These are phyloP conservation scores for Lamprotornis superbus DNA, from an alignment of 2,113 vertebrate species.

Conservation along the genomic window DNA sequence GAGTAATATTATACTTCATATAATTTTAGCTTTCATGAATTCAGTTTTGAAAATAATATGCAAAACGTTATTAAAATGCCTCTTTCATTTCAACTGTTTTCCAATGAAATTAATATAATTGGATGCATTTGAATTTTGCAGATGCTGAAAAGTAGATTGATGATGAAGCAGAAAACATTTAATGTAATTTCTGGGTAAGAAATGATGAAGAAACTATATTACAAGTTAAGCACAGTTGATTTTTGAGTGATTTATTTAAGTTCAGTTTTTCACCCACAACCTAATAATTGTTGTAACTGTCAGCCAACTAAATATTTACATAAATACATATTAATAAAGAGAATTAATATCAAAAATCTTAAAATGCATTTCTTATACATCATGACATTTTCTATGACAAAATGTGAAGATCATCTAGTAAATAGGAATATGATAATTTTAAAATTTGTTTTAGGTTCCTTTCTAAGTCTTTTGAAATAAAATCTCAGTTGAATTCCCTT, in stretches of 20 bases:
- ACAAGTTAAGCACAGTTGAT: neutral
- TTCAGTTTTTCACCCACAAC: constrained; percentile 11
- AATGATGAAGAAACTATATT: neutral
- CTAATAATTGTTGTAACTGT: neutral
- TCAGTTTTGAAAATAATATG: constrained; percentile 9
- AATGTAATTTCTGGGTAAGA: constrained; percentile 26
- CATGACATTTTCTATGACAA: neutral
- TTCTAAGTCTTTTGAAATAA: neutral
- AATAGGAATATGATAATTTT: neutral
- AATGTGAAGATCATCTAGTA: neutral
- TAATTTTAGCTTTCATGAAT: constrained; percentile 33
- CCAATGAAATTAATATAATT: constrained; percentile 46
- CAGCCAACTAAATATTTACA: neutral
- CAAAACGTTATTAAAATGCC: constrained; percentile 8
- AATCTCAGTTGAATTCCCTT: neutral
- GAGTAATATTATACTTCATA: constrained; percentile 12
- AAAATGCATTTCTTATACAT: neutral
- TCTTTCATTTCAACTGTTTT: constrained; percentile 18
- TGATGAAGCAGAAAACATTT: constrained; percentile 36
- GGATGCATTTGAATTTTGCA: constrained; percentile 23
- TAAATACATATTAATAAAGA: neutral
- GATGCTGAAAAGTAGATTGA: constrained; percentile 10
- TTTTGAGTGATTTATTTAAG: constrained; percentile 27
- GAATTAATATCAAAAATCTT: neutral
- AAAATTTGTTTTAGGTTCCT: neutral